Conservation (phyloP, 35 echinoderm and acorn worm species). For the Apostichopus japonicus region DNA sequence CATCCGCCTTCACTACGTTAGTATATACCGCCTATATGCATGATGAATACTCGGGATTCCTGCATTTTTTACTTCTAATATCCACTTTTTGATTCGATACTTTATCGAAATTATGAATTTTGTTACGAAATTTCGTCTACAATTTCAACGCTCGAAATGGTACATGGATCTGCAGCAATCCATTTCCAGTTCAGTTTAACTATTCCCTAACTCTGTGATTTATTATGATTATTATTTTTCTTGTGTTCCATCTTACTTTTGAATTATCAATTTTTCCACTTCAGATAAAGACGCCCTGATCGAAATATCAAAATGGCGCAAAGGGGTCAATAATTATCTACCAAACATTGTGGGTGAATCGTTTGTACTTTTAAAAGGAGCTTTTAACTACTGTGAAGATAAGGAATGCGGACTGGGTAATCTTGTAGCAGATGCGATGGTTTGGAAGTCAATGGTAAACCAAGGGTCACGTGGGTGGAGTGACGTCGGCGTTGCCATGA, state of each 20-base stretch:
- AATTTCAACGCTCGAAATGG: too few species aligned
- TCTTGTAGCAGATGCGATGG: constrained; percentile 62
- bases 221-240: too few species aligned
- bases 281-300: background rate
- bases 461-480: constrained; percentile 38
- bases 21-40: constrained; percentile 71
- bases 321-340: background rate
- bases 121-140: too few species aligned
- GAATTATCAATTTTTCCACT: background rate
- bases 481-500: constrained; percentile 57
- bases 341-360: constrained; percentile 59
- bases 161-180: too few species aligned
- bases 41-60: constrained; percentile 58
- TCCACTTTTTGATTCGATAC: too few species aligned
- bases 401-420: constrained; percentile 69
- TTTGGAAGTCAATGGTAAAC: constrained; percentile 20
- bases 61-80: constrained; percentile 2
- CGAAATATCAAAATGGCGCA: background rate
- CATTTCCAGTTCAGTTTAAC: too few species aligned
- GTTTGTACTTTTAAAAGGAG: constrained; percentile 5
- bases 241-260: too few species aligned
- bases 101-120: too few species aligned
- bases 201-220: too few species aligned
- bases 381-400: constrained; percentile 1
- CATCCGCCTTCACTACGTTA: constrained; percentile 38